Percentiles rank a stretch among this genome's conserved stretches.
Evolutionary conservation across 2,113 vertebrate genomes (phyloP).

Genomic region (Pristiophorus japonicus): DNA sequence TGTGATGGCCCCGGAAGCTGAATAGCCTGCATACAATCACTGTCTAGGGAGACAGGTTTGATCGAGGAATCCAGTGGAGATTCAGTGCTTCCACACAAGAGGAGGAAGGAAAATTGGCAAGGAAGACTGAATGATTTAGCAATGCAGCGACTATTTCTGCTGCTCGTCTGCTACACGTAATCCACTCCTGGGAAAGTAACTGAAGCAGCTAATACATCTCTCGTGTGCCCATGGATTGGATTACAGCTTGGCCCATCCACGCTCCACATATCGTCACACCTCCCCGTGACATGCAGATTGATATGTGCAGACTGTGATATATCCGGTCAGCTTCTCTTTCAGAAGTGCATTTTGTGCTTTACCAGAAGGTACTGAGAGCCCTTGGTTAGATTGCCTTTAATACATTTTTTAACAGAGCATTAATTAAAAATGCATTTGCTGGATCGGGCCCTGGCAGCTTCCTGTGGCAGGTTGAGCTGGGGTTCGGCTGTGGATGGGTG

Average conservation of each 20-base stretch:
- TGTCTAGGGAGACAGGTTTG: background rate
- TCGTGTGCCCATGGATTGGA: background rate
- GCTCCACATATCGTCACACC: background rate
- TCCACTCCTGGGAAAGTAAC: background rate
- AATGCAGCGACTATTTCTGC: background rate
- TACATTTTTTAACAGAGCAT: background rate
- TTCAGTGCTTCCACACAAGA: background rate
- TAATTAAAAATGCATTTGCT: background rate
- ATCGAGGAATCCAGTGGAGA: background rate
- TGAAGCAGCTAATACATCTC: background rate
- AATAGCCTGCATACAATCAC: background rate
- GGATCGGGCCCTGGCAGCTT: background rate
- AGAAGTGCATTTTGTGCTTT: background rate
- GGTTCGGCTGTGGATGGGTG: background rate
- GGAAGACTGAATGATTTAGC: background rate
- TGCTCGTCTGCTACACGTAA: background rate
- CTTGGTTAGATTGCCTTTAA: background rate
- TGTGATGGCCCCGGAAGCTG: background rate
- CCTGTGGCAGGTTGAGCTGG: background rate
- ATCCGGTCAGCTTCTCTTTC: background rate
- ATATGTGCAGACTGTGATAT: background rate
- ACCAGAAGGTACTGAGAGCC: background rate
- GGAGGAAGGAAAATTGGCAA: background rate
- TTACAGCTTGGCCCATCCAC: background rate
- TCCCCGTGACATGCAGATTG: background rate